Percentiles rank a stretch among this genome's conserved stretches.
Conservation (phyloP, 2,113 vertebrate genomes). For the Brachionichthys hirsutus region DNA sequence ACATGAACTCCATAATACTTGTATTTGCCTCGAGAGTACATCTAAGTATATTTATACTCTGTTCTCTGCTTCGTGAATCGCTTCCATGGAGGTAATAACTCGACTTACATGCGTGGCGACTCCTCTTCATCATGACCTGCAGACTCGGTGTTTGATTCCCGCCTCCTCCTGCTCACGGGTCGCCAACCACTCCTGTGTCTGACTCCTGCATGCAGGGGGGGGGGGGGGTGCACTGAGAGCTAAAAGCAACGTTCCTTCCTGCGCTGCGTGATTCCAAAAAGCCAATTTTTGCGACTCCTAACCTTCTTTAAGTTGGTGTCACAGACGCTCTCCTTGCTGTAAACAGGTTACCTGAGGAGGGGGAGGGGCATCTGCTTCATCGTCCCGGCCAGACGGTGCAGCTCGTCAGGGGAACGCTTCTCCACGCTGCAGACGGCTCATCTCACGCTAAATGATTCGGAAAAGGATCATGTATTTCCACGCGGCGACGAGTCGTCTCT, state of each 20-base stretch:
- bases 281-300: constrained; percentile 1
- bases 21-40: too few species aligned
- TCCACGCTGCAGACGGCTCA: constrained; percentile 64
- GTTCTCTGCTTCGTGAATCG: too few species aligned
- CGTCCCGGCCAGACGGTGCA: constrained; percentile 57
- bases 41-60: too few species aligned
- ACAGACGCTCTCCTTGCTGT: constrained; percentile 35
- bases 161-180: background rate
- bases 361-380: constrained; percentile 62
- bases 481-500: constrained; percentile 41
- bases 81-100: too few species aligned
- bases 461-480: constrained; percentile 59
- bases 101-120: background rate
- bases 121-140: background rate
- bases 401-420: constrained; percentile 58
- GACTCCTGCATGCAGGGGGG: too few species aligned
- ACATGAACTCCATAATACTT: too few species aligned
- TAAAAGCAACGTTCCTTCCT: constrained; percentile 6
- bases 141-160: background rate
- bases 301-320: constrained; percentile 10
- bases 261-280: background rate
- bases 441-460: constrained; percentile 67
- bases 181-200: too few species aligned
- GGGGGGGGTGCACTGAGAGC: too few species aligned
- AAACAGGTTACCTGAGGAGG: constrained; percentile 54